A percentile compares a stretch with the other conserved stretches of the same genome.
phyloP scores from a whole-genome alignment of 1,140 invertebrate species.

The Platorchestia sp. region DNA sequence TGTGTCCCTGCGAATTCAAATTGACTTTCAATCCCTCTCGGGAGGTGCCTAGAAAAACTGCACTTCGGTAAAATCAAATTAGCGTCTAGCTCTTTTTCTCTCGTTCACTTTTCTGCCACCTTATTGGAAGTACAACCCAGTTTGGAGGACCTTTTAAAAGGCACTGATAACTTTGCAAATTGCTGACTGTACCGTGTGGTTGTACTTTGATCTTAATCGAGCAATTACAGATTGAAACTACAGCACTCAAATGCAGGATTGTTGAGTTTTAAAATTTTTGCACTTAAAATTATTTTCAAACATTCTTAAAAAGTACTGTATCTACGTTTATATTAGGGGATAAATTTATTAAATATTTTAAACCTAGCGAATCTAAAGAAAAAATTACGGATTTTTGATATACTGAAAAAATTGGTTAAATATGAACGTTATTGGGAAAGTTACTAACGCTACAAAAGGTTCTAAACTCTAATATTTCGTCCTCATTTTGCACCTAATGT shows the following conservation, averaged over 20 bases:
- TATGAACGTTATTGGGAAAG: too few relatives aligned
- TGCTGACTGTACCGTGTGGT: background rate
- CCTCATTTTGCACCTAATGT: too few relatives aligned
- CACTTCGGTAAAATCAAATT: background rate
- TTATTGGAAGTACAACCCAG: background rate
- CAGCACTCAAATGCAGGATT: background rate
- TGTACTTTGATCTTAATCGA: background rate
- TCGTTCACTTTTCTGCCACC: background rate
- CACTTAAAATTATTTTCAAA: too few relatives aligned
- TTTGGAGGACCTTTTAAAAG: background rate
- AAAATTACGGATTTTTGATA: too few relatives aligned
- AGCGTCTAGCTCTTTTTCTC: background rate
- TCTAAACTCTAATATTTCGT: too few relatives aligned
- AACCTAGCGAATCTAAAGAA: too few relatives aligned
- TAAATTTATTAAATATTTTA: too few relatives aligned
- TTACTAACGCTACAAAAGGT: too few relatives aligned
- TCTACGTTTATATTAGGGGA: too few relatives aligned
- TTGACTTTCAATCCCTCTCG: background rate
- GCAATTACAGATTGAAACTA: background rate
- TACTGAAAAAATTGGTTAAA: too few relatives aligned
- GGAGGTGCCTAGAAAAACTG: background rate
- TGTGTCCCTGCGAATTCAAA: conserved; percentile 73
- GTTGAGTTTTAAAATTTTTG: too few relatives aligned
- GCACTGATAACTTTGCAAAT: background rate
- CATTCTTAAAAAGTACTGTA: too few relatives aligned